These are phyloP conservation scores for Brachyptera risi DNA, from an alignment of 2,888 invertebrate species.

Conservation along the genomic window DNA sequence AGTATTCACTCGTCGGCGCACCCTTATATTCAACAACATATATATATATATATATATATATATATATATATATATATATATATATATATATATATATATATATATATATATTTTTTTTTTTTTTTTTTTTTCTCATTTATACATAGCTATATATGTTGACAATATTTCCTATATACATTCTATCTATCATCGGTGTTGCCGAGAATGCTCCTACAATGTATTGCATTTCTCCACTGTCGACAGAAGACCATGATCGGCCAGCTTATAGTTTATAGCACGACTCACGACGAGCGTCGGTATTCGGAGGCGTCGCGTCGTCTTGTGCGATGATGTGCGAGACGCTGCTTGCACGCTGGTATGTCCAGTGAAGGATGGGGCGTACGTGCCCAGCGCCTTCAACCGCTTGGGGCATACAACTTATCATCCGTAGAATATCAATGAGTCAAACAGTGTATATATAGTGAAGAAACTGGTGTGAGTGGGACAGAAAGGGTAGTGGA, in stretches of 20 bases:
- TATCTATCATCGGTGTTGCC: background rate
- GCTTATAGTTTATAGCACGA: background rate
- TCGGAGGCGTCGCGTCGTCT: slow-evolving; percentile 2
- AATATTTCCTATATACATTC: background rate
- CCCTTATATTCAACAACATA: no score
- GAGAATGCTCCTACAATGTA: background rate
- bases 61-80: no score
- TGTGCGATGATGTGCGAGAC: slow-evolving; percentile 14
- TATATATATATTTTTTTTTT: no score
- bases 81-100: no score
- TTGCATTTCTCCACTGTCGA: background rate
- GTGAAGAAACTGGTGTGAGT: background rate
- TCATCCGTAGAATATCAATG: slow-evolving; percentile 15
- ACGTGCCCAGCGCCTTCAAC: background rate
- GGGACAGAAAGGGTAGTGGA: no score
- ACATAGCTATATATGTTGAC: background rate
- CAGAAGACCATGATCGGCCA: background rate
- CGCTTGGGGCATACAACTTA: background rate
- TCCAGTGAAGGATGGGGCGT: slow-evolving; percentile 1
- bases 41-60: no score
- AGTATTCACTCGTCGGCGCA: no score
- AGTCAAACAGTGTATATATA: background rate
- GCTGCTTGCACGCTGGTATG: background rate
- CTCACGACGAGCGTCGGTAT: background rate
- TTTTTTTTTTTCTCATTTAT: no score